Evolutionary conservation across 2,888 invertebrate species (phyloP), one percentile per base, ranked within the genome.

Genomic region (Tetragnatha montana): DNA sequence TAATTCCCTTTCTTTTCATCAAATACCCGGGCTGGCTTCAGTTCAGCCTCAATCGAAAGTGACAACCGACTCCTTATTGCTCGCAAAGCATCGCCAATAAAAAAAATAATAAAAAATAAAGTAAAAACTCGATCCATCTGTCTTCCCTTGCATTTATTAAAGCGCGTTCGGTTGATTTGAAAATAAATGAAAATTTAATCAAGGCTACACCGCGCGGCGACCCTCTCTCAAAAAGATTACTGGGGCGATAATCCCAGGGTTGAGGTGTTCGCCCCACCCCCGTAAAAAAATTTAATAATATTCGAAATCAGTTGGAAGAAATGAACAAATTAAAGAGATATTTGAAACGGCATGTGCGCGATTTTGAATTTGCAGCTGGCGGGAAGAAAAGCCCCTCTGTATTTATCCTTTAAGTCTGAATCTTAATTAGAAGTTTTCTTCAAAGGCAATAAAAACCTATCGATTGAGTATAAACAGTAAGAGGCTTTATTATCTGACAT

Each of bases 131-230:
- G 50, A 84, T 68, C 69, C 76, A 84, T 76, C 76, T 82, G 82
- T 69, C 68, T 10, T 21, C 4, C 7, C 17, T 21, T 14, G 60
- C n/a, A 74, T 60, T 81, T 87, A 87, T 87, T 49, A 87, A 87
- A 87, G 74, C 74, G 79, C 50, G 19, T 81, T 87, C 87, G 70
- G 73, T 69, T 74, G 22, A 21, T 49, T 73, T 21, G 47, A 47
- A 74, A 87, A 81, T 68, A 74, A 87, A 81, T 68, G 74, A 75
- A 81, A 81, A 81, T 75, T 87, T 80, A 87, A 87, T 87, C 80
- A 87, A 74, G 19, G 79, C 35, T 35, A 87, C 60, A 60, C 35
- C 35, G 2, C n/a, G 51, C 21, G n/a, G 8, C 71, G 49, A 51
- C 35, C 50, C 69, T 51, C 22, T 76, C 21, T 47, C 35, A 74